A percentile compares a stretch with the other conserved stretches of the same genome.
phyloP scores from a whole-genome alignment of 2,113 vertebrate genomes.

The Ammospiza nelsoni region DNA sequence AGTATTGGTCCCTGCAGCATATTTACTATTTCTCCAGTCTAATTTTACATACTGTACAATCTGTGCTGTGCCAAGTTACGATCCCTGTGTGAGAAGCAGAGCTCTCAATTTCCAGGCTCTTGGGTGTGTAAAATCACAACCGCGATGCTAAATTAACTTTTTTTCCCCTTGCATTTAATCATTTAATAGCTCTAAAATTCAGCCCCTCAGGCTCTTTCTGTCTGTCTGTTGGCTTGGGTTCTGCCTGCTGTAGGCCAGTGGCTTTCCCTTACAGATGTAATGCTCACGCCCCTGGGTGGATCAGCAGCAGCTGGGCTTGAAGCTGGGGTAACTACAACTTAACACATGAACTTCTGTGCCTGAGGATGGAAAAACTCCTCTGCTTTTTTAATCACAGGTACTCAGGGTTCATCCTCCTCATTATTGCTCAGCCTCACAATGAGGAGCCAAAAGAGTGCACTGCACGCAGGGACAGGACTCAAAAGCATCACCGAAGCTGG shows the following conservation, averaged over 20 bases:
- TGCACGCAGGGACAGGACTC: not conserved
- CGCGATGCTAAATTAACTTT: slow-evolving; percentile 59
- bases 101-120: slow-evolving; percentile 67
- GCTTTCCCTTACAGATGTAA: slow-evolving; percentile 51
- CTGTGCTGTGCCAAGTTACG: slow-evolving; percentile 61
- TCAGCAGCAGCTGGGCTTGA: slow-evolving; percentile 42
- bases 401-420: not conserved
- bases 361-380: not conserved
- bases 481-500: not conserved
- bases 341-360: not conserved
- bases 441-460: not conserved
- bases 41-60: slow-evolving; percentile 68
- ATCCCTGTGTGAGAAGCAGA: slow-evolving; percentile 53
- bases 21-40: slow-evolving; percentile 60
- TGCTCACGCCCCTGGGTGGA: slow-evolving; percentile 17
- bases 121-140: slow-evolving; percentile 72
- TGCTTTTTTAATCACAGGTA: not conserved
- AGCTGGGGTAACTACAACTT: not conserved
- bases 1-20: slow-evolving; percentile 64
- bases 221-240: slow-evolving; percentile 58
- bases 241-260: slow-evolving; percentile 59
- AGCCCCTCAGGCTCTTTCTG: slow-evolving; percentile 63
- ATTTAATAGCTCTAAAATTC: slow-evolving; percentile 73
- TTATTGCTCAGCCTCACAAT: fast-evolving
- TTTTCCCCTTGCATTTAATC: slow-evolving; percentile 53